Evolutionary conservation across 2,888 invertebrate genomes (phyloP).

Genomic region (Pimpla rufipes): DNA sequence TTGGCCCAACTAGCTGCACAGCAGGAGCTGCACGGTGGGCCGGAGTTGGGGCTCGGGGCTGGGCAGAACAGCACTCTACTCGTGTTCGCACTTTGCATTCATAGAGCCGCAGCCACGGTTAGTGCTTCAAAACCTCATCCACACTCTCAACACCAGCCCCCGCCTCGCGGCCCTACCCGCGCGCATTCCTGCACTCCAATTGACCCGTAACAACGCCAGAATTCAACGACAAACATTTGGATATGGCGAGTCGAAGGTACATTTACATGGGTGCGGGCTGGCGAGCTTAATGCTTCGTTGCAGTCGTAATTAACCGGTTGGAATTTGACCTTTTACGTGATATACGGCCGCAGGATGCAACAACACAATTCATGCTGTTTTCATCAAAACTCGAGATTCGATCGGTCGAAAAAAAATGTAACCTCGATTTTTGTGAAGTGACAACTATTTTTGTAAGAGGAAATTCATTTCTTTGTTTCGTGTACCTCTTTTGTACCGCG

Average conservation of each 20-base stretch:
- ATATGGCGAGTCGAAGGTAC: constrained; percentile 10
- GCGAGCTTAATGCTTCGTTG: constrained; percentile 6
- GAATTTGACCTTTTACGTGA: background rate
- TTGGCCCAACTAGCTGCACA: constrained; percentile 54
- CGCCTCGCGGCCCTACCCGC: background rate
- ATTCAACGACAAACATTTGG: constrained; percentile 50
- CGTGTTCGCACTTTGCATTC: constrained; percentile 65
- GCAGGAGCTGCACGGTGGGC: constrained; percentile 27
- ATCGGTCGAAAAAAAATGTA: too few relatives aligned
- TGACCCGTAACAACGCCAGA: constrained; percentile 28
- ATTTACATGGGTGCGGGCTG: constrained; percentile 28
- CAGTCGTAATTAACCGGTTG: background rate
- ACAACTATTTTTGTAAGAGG: too few relatives aligned
- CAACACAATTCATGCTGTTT: background rate
- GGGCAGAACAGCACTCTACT: constrained; percentile 27
- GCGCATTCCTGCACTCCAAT: constrained; percentile 28
- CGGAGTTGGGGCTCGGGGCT: background rate
- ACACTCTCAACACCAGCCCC: constrained; percentile 5
- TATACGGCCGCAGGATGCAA: background rate
- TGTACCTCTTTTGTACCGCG: background rate
- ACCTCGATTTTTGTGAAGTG: too few relatives aligned
- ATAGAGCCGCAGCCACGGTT: constrained; percentile 39
- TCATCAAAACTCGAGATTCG: background rate
- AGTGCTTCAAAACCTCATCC: constrained; percentile 49
- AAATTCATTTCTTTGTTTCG: background rate